A percentile compares a stretch with the other conserved stretches of the same genome.
Evolutionary conservation across 2,888 invertebrate genomes (phyloP).

Genomic region (Euplagia quadripunctaria): DNA sequence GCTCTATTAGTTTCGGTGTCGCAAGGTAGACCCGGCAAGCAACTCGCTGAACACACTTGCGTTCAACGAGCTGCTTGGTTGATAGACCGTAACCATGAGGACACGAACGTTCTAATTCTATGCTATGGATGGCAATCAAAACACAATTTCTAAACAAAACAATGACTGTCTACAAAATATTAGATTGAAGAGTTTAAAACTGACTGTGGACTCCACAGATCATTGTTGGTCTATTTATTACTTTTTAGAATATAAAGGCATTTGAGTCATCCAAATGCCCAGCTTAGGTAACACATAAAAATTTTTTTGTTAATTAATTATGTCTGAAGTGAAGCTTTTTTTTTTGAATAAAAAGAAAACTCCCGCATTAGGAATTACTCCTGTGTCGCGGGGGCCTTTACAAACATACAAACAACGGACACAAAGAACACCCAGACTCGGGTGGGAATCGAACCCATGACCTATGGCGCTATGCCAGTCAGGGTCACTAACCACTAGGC

Average conservation of each 20-base stretch:
- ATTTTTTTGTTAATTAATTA: no score
- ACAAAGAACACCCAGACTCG: no score
- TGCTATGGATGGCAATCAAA: neutral
- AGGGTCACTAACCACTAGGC: no score
- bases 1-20: constrained; percentile 4
- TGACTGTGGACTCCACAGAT: neutral
- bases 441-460: no score
- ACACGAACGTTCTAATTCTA: constrained; percentile 12
- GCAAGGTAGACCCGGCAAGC: constrained; percentile 20
- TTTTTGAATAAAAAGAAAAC: no score
- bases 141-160: constrained; percentile 2
- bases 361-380: no score
- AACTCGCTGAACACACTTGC: neutral
- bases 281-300: neutral
- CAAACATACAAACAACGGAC: no score
- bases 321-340: no score
- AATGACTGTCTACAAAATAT: neutral
- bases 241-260: neutral
- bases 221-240: neutral
- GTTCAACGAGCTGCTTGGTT: constrained; percentile 14
- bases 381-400: no score
- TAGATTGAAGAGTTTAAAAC: neutral
- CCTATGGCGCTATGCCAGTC: no score
- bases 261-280: neutral
- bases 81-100: constrained; percentile 26